Evolutionary conservation across 2,113 vertebrate species (phyloP).

Genomic region (Copsychus sechellarum): DNA sequence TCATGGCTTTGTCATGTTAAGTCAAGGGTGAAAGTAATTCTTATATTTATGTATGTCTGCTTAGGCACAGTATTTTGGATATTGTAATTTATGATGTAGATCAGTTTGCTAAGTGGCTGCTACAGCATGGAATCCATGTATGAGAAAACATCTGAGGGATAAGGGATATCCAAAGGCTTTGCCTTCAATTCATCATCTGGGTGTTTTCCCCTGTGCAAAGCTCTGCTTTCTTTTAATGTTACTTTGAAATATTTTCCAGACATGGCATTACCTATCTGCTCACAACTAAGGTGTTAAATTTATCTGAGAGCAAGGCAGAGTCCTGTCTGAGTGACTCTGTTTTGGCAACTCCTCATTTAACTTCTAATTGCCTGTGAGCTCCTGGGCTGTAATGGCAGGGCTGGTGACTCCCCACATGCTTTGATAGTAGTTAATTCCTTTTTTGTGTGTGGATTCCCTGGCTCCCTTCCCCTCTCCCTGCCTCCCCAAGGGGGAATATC

Average conservation of each 20-base stretch:
- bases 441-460: not conserved
- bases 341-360: not conserved
- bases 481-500: not conserved
- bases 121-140: not conserved
- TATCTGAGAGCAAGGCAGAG: not conserved
- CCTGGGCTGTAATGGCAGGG: not conserved
- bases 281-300: not conserved
- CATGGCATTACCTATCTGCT: not conserved
- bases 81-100: not conserved
- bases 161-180: not conserved
- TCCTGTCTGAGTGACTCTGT: not conserved
- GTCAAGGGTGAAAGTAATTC: not conserved
- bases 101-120: not conserved
- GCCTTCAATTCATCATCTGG: not conserved
- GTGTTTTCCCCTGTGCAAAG: not conserved
- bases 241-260: not conserved
- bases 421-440: not conserved
- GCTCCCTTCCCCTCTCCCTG: not conserved
- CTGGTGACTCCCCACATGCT: not conserved
- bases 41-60: not conserved
- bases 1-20: conserved; percentile 7
- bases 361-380: not conserved
- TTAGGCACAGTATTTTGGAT: not conserved
- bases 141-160: not conserved
- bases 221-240: not conserved